A percentile compares a stretch with the other conserved stretches of the same genome.
phyloP scores from a whole-genome alignment of 53 echinoderm and acorn worm genomes.

The Echinarachnius parma region DNA sequence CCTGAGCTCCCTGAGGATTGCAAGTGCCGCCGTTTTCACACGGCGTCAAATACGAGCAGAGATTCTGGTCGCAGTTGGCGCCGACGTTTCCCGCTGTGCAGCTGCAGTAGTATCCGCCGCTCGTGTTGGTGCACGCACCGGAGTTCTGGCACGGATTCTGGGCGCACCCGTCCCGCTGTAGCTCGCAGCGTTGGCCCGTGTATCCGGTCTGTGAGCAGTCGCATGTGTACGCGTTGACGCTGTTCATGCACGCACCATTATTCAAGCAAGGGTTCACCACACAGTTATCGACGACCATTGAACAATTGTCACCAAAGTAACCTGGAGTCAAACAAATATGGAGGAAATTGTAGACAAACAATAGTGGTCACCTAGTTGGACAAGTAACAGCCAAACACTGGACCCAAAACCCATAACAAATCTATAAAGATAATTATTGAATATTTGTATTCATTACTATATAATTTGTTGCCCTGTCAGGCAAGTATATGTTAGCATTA shows the following conservation, averaged over 20 bases:
- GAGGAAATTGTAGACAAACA: no score
- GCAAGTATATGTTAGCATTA: no score
- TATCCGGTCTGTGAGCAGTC: constrained; percentile 29
- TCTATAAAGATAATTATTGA: no score
- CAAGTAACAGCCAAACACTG: no score
- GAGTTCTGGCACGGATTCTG: constrained; percentile 13
- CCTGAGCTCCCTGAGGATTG: background rate
- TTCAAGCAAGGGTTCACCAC: constrained; percentile 29
- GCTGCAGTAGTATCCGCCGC: constrained; percentile 13
- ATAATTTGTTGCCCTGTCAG: no score
- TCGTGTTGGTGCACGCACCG: constrained; percentile 1
- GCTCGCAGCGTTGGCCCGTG: constrained; percentile 13
- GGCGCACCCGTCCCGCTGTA: background rate
- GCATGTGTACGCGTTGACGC: constrained; percentile 12
- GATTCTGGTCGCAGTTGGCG: background rate
- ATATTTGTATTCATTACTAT: no score
- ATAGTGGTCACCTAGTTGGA: no score
- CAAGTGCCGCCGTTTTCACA: constrained; percentile 31
- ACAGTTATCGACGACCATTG: background rate
- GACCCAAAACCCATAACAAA: no score
- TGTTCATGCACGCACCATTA: constrained; percentile 14
- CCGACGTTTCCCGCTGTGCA: constrained; percentile 13
- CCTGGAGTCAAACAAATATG: constrained; percentile 4
- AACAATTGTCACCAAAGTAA: background rate
- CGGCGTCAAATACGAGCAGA: background rate